Base-by-base conservation (phyloP, 2,797 vertebrate genomes). In the Schizothorax lantsangensis region DNA sequence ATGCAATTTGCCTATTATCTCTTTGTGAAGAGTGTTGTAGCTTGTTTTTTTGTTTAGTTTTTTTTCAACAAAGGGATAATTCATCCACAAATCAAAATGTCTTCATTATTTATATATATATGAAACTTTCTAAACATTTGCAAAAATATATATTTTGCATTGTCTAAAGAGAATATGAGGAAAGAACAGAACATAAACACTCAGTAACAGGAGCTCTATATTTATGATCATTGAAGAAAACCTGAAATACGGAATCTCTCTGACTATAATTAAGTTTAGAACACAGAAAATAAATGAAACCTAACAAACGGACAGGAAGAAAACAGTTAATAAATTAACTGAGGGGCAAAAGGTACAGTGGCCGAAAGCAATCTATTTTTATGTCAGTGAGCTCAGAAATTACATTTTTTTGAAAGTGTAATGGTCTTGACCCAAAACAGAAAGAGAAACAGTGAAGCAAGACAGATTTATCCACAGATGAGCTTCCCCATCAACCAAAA, bases 341-440 rank as follows among this genome's bases (percentile, higher is more conserved):
- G 79, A 47, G 79, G 87, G 86, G 88, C 91, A 88, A 91, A 91
- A 90, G 87, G 89, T 82, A 92, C 89, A 83, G 83, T 19, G 84
- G 92, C 94, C 92, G 92, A 90, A 89, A 85, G 90, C 89, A 87
- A 93, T 94, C 89, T 92, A 93, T 94, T 94, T 94, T 93, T 91
- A 88, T 92, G 89, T 93, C 92, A 92, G 88, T 73, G 84, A 89
- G 90, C 91, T 83, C 90, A 85, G 81, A 93, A 94, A 95, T 94
- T 71, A 92, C 87, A 91, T 95, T 89, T 93, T 40, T 93, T 91
- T 92, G 92, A 91, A 92, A 90, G 89, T 91, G 90, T 92, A 91
- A 92, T 47, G 91, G 92, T 92, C 84, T 95, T 92, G 91, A 92
- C 90, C 88, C 59, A 66, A 85, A 88, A 86, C 2, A 64, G 26